A percentile compares a stretch with the other conserved stretches of the same genome.
Conservation (phyloP, 2,797 vertebrate genomes). For the Crossoptilon crossoptilon region DNA sequence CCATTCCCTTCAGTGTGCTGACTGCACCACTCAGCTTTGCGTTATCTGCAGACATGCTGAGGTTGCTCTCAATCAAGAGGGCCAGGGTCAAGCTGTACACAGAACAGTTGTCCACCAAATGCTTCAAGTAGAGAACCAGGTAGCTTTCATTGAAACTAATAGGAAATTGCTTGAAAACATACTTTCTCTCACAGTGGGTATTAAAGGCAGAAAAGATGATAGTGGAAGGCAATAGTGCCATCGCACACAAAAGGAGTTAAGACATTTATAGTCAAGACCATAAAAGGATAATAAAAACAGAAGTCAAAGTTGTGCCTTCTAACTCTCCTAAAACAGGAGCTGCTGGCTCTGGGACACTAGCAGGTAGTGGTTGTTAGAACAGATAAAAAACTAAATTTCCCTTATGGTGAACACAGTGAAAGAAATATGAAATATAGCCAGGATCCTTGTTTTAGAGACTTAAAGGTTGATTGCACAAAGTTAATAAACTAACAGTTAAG, state of each 20-base stretch:
- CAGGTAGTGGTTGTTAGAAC: background rate
- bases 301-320: background rate
- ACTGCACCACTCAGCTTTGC: background rate
- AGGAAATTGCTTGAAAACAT: background rate
- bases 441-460: background rate
- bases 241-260: background rate
- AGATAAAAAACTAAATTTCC: background rate
- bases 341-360: rapidly evolving
- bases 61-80: background rate
- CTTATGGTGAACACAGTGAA: background rate
- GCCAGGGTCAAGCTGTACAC: background rate
- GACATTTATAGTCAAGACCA: background rate
- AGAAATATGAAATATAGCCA: background rate
- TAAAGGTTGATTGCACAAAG: background rate
- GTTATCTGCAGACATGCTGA: background rate
- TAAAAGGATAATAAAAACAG: background rate
- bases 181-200: background rate
- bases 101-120: background rate
- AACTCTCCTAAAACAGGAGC: background rate
- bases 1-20: background rate
- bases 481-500: background rate
- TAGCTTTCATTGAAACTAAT: background rate
- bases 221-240: background rate
- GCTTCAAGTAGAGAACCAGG: background rate
- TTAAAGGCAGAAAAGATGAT: background rate